Evolutionary conservation across 1,140 invertebrate genomes (phyloP), one percentile per base, ranked within the genome.

Genomic region (Musca vetustissima): DNA sequence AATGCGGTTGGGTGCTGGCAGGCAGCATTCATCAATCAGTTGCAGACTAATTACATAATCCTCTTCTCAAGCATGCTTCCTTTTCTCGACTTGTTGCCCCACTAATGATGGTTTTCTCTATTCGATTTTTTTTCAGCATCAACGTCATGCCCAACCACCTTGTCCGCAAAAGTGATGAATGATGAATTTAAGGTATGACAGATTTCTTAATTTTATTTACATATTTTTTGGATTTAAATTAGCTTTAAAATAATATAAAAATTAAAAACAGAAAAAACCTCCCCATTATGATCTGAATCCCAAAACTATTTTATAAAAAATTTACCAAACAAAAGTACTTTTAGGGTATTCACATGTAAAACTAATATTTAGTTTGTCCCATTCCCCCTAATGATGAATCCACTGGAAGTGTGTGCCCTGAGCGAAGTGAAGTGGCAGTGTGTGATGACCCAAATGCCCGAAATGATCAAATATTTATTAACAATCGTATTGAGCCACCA

Each of bases 21-120:
- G 70, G 55, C 68, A 67, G 32, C 65, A 75, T 78, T 80, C 79
- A 80, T 80, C 79, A 80, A 80, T 80, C 79, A 80, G 78, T 72
- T 80, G 75, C 79, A 80, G 78, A 80, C 79, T 80, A 80, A 80
- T 80, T 81, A 81, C 79, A 79, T 81, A 80, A 80, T 81, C 78
- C 79, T 71, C 75, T 43, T 80, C 78, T 80, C 80, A 75, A 80
- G 78, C 78, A 80, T 80, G 73, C 74, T 73, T 71, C 71, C 52
- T 68, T 43, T 43, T 61, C 57, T 68, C 49, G 66, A 70, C 64
- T 70, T 70, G 69, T 70, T 66, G 64, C 53, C 53, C 22, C 53
- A 57, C 53, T 57, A 64, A 59, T 69, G 57, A 59, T 50, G 59
- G 17, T 14, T 64, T 25, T 47, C 15, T 61, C n/a, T 61, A 15